These are phyloP conservation scores for Phenganax subtilis DNA, from an alignment of 92 coral and sea anemone genomes.

Conservation along the genomic window DNA sequence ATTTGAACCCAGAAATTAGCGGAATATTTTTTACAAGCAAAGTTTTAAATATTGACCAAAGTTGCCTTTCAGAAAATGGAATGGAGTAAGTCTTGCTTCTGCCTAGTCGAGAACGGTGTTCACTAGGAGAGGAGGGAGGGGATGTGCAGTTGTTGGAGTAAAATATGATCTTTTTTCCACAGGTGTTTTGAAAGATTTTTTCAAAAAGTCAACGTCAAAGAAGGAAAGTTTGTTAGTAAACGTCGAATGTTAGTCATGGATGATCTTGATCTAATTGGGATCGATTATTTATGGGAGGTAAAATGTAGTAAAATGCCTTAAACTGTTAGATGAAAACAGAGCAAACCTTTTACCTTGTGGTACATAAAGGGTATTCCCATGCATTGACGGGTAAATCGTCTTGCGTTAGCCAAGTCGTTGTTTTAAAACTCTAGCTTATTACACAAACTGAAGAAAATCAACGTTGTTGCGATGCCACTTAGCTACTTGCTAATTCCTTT, in stretches of 20 bases:
- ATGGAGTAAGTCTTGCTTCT: constrained; percentile 61
- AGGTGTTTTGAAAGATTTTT: constrained; percentile 98
- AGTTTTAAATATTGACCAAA: constrained; percentile 78
- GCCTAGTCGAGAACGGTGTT: background rate
- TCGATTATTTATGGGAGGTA: constrained; percentile 99
- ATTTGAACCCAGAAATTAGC: constrained; percentile 94
- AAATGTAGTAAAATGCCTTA: background rate
- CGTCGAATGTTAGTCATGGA: constrained; percentile 89
- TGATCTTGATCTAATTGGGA: constrained; percentile 87
- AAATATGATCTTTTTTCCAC: background rate
- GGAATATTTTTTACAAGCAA: constrained; percentile 88
- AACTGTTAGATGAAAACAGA: no score
- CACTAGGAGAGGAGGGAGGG: background rate
- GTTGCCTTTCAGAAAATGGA: constrained; percentile 87
- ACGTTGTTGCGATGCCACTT: no score
- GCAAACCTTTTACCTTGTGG: no score
- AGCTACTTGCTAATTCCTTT: no score
- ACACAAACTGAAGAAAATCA: no score
- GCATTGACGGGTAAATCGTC: no score
- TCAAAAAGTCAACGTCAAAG: constrained; percentile 92
- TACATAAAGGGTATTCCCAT: no score
- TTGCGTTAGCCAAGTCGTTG: no score
- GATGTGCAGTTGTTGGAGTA: background rate
- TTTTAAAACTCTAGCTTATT: no score
- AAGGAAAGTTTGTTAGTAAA: constrained; percentile 82